A percentile compares a stretch with the other conserved stretches of the same genome.
Evolutionary conservation across 2,113 vertebrate genomes (phyloP).

Genomic region (Miniopterus natalensis): DNA sequence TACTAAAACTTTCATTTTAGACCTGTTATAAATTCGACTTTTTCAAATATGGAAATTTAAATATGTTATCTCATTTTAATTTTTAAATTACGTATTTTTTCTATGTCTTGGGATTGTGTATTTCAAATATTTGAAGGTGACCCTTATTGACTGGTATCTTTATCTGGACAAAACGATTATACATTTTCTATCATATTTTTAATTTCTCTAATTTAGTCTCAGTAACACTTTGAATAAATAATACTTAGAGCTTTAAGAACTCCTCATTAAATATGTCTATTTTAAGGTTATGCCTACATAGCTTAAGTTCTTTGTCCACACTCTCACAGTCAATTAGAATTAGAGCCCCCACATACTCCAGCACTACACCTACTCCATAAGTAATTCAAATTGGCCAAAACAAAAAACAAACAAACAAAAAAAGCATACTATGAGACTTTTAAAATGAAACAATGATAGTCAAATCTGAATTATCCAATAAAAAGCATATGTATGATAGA

Average conservation of each 20-base stretch:
- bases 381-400: background rate
- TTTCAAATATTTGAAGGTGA: background rate
- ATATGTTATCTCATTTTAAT: background rate
- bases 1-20: background rate
- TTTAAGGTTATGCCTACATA: background rate
- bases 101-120: background rate
- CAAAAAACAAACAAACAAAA: background rate
- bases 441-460: constrained; percentile 24
- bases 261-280: background rate
- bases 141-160: background rate
- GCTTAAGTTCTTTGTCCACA: background rate
- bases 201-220: background rate
- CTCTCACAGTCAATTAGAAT: background rate
- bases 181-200: background rate
- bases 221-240: constrained; percentile 4
- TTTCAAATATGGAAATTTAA: background rate
- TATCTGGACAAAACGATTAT: background rate
- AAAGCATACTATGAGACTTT: background rate
- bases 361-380: background rate
- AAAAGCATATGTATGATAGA: background rate
- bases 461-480: background rate
- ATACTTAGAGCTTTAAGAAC: background rate
- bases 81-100: constrained; percentile 6
- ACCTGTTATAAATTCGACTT: constrained; percentile 36
- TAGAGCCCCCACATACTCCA: background rate